Evolutionary conservation across 2,113 vertebrate genomes (phyloP).

Genomic region (Eira barbara): DNA sequence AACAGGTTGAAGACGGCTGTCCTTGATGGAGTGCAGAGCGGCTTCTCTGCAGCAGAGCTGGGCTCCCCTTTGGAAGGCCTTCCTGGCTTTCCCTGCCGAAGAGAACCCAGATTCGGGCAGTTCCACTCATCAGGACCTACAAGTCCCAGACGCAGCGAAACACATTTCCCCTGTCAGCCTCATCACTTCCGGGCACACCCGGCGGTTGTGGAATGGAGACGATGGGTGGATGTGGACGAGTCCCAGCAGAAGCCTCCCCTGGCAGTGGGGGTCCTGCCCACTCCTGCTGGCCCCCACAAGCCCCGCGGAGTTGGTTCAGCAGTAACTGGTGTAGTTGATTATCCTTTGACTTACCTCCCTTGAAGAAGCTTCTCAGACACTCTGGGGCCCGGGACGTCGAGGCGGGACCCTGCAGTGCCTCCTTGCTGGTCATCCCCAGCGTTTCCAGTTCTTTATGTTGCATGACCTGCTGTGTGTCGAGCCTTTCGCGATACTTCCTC

Average conservation of each 20-base stretch:
- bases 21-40: not conserved
- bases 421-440: not conserved
- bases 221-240: not conserved
- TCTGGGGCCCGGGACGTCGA: not conserved
- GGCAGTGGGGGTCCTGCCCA: accelerated
- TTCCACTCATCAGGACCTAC: not conserved
- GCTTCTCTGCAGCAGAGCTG: not conserved
- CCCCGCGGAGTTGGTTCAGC: accelerated
- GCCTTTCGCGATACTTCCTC: not conserved
- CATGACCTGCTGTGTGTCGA: not conserved
- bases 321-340: not conserved
- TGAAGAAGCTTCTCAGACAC: not conserved
- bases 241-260: not conserved
- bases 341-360: not conserved
- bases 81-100: not conserved
- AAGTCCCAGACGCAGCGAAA: not conserved
- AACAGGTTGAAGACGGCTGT: not conserved
- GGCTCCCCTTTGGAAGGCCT: not conserved
- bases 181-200: accelerated
- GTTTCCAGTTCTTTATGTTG: too few relatives aligned
- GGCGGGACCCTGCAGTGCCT: accelerated
- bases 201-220: not conserved
- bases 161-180: too few relatives aligned
- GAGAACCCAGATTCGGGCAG: not conserved
- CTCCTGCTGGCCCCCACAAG: accelerated